Evolutionary conservation across 2,888 invertebrate species (phyloP).

Genomic region (Epinotia bilunana): DNA sequence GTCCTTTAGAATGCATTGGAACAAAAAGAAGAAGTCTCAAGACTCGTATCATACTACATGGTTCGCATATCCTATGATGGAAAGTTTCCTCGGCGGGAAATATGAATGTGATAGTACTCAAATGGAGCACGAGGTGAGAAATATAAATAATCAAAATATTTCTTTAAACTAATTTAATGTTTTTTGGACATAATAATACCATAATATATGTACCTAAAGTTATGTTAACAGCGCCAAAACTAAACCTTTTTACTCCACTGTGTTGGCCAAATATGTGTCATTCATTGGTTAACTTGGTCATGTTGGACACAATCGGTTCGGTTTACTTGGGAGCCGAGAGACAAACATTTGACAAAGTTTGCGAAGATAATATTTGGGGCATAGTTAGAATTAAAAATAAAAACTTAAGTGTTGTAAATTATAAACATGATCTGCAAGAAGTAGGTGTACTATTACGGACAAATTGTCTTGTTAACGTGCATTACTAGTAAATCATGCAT

Average conservation of each 20-base stretch:
- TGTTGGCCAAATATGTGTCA: slow-evolving; percentile 51
- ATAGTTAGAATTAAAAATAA: too few relatives aligned
- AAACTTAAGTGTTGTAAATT: too few relatives aligned
- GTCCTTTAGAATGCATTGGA: slow-evolving; percentile 69
- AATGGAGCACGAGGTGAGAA: slow-evolving; percentile 67
- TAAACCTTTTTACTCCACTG: slow-evolving; percentile 46
- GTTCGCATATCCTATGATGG: slow-evolving; percentile 77
- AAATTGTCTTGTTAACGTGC: too few relatives aligned
- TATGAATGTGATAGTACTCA: slow-evolving; percentile 72
- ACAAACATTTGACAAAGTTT: slow-evolving; percentile 40
- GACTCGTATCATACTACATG: slow-evolving; percentile 67
- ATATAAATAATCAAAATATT: background rate
- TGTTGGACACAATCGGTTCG: slow-evolving; percentile 20
- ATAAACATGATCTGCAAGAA: too few relatives aligned
- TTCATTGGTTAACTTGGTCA: slow-evolving; percentile 43
- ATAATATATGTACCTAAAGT: too few relatives aligned
- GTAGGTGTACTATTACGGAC: too few relatives aligned
- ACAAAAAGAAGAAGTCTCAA: slow-evolving; percentile 63
- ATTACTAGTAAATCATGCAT: background rate
- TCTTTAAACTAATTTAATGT: background rate
- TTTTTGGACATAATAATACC: too few relatives aligned
- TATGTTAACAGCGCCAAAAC: background rate
- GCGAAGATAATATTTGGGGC: background rate
- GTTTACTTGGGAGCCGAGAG: background rate
- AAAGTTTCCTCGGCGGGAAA: slow-evolving; percentile 74